Base-by-base conservation (phyloP, 2,888 invertebrate genomes). In the Barypeithes pellucidus region DNA sequence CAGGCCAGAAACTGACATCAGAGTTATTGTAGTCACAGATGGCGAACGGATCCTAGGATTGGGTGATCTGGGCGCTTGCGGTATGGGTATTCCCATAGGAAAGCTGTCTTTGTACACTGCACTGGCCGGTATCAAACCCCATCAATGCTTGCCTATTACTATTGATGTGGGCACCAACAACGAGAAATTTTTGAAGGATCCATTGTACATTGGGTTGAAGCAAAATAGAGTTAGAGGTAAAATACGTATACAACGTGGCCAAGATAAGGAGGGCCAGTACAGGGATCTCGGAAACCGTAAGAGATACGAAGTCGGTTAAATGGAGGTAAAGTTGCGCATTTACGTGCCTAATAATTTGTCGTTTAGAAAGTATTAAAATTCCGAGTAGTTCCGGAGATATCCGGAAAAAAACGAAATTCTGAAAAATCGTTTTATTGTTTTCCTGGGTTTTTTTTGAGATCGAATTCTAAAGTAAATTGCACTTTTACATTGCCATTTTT, bases 31-130 rank as follows among this genome's bases (percentile, higher is more conserved):
- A 62, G 97, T 99, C 62, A 99, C 99, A 0, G 99, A 99, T 82
- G 99, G 99, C 36, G 98, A 99, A 85, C 90, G 99, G 66, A 99
- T 99, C 84, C 89, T 99, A 78, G 99, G 99, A 78, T 89, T 99
- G 45, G 99, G 99, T 4, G 99, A 99, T 86, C 90, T 99, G 61
- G 99, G 99, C 0, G 96, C 97, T 0, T 95, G 95, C 82, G 99
- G 99, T 22, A 97, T 97, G 97, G 99, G 99, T 72, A 99, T 99
- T 80, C 98, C 99, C 0, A 97, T 99, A 9, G 99, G 99, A 20
- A 99, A 99, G 86, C 89, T 99, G 76, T 93, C 98, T 0, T 89
- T 99, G 43, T 99, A 99, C 86, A 98, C 98, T 0, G 98, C 98
- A 0, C 87, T 99, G 77, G 98, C 97, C 20, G 98, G 97, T n/a